Evolutionary conservation across 2,113 vertebrate genomes (phyloP).

Genomic region (Malaclemys terrapin): DNA sequence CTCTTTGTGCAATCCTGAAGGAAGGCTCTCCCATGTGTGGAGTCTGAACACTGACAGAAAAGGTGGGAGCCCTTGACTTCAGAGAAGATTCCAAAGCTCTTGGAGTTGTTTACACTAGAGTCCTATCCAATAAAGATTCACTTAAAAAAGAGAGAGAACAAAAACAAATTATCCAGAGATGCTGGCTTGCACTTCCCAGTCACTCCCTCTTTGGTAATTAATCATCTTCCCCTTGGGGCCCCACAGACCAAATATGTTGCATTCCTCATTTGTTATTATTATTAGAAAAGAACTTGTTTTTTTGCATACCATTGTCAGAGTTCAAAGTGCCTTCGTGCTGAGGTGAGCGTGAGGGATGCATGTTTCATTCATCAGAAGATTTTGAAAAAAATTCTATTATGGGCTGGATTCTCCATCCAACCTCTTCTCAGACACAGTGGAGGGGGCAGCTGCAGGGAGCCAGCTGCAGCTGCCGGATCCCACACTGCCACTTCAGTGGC

Average conservation of each 20-base stretch:
- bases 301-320: slow-evolving; percentile 49
- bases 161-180: slow-evolving; percentile 57
- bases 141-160: slow-evolving; percentile 54
- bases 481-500: not conserved
- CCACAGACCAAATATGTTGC: slow-evolving; percentile 36
- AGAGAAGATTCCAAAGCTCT: slow-evolving; percentile 38
- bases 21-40: not conserved
- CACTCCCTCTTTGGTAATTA: slow-evolving; percentile 60
- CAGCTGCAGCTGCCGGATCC: slow-evolving; percentile 20
- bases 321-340: slow-evolving; percentile 54
- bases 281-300: slow-evolving; percentile 40
- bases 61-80: slow-evolving; percentile 32
- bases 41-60: slow-evolving; percentile 28
- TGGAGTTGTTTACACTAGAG: slow-evolving; percentile 26
- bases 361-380: slow-evolving; percentile 45
- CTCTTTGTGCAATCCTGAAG: not conserved
- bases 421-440: not conserved
- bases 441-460: not conserved
- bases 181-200: slow-evolving; percentile 58
- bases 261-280: slow-evolving; percentile 56
- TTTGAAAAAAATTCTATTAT: not conserved
- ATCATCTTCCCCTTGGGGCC: slow-evolving; percentile 22
- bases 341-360: slow-evolving; percentile 17
- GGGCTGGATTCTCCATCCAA: not conserved
- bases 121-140: slow-evolving; percentile 21